Evolutionary conservation across 2,797 vertebrate species (phyloP), one percentile per base, ranked within the genome.

Genomic region (Siniperca obscura): DNA sequence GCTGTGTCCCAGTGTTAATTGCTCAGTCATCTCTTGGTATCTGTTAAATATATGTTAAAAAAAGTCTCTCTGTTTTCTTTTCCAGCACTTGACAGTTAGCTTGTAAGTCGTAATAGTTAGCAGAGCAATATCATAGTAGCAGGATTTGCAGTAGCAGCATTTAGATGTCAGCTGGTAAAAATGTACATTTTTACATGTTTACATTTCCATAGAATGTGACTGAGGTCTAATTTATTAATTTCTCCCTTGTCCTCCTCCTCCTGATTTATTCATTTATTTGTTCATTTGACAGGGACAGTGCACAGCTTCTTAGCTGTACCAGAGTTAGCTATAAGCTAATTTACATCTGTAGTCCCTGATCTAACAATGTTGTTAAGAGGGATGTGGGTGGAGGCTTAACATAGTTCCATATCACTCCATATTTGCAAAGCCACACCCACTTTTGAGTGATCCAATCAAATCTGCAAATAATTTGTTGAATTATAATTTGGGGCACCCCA

Each of bases 161-260:
- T 77, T 76, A n/a, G 27, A 40, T 69, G n/a, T 46, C 17, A 57
- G 9, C 4, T 52, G 36, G n/a, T 27, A 27, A 64, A 69, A 70
- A 64, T n/a, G 6, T 70, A 30, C 27, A 30, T 30, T 2, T 30
- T 30, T 36, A 36, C 40, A 12, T 10, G 13, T 50, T 78, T 56
- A 36, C 50, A 70, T 50, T 68, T 50, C n/a, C 16, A 53, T 52
- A 80, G 57, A 64, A 34, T 56, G 11, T 27, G 5, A 16, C 9
- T 70, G 25, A 70, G 22, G 59, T 64, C 30, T 64, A 17, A 19
- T 70, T 34, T 50, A 65, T 81, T 64, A 1, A 65, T 34, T 71
- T 36, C 4, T 53, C 11, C n/a, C 19, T 42, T 14, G 25, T 55
- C 36, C n/a, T 82, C 40, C 14, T n/a, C 22, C 52, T 48, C 64